A percentile compares a stretch with the other conserved stretches of the same genome.
Conservation (phyloP, 1,140 invertebrate species). For the Meteorus sp. region DNA sequence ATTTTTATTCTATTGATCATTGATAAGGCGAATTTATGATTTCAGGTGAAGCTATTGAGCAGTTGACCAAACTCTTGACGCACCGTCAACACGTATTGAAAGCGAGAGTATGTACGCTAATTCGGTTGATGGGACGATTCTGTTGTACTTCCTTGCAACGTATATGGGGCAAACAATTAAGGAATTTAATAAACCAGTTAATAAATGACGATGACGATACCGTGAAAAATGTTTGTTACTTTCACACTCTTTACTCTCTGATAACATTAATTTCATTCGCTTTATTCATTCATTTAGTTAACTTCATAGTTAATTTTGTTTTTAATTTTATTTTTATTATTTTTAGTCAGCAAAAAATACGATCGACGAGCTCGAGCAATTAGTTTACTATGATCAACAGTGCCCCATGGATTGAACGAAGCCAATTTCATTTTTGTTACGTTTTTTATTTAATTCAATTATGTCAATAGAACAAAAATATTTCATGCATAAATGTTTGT, state of each 20-base stretch:
- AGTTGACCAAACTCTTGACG: conserved; percentile 64
- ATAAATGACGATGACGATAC: conserved; percentile 58
- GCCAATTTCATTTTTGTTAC: neutral
- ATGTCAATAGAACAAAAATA: neutral
- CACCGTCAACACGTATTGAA: conserved; percentile 65
- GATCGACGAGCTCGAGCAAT: conserved; percentile 47
- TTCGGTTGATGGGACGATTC: conserved; percentile 68
- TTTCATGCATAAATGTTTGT: too few relatives aligned
- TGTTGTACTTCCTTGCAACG: conserved; percentile 67
- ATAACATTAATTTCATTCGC: conserved; percentile 5
- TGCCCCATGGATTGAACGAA: neutral
- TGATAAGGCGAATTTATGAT: too few relatives aligned
- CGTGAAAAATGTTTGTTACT: conserved; percentile 58
- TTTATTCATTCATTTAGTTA: neutral
- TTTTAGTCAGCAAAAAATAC: conserved; percentile 60
- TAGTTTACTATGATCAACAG: neutral
- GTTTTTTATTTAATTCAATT: too few relatives aligned
- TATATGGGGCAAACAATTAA: conserved; percentile 64
- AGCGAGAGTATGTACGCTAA: conserved; percentile 68
- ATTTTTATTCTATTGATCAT: too few relatives aligned
- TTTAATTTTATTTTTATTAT: conserved; percentile 18
- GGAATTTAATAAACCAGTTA: conserved; percentile 60
- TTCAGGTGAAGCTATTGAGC: conserved; percentile 47
- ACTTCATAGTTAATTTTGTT: neutral
- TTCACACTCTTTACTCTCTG: neutral